Evolutionary conservation across 2,888 invertebrate genomes (phyloP).

Genomic region (Hemithea aestivaria): DNA sequence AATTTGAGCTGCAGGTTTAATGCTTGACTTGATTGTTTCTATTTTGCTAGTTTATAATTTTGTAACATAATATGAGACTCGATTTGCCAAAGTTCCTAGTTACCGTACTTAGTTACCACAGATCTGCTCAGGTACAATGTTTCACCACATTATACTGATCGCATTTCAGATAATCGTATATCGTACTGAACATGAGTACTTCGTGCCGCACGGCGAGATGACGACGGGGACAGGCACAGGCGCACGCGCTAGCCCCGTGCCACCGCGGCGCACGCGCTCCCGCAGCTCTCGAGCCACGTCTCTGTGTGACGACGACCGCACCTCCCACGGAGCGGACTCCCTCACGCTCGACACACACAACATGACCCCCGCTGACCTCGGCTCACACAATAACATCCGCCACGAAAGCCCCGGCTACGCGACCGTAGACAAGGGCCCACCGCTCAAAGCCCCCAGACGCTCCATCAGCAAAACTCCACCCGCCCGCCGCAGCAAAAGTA

Average conservation of each 20-base stretch:
- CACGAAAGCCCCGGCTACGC: constrained; percentile 84
- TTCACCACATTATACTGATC: constrained; percentile 5
- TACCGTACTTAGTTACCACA: too few relatives aligned
- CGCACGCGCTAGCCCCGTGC: constrained; percentile 70
- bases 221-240: constrained; percentile 49
- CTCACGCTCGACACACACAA: constrained; percentile 74
- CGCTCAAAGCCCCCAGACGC: constrained; percentile 78
- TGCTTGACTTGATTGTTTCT: too few relatives aligned
- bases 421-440: constrained; percentile 85
- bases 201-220: constrained; percentile 70
- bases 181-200: constrained; percentile 83
- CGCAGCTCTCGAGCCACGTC: constrained; percentile 76
- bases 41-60: too few relatives aligned
- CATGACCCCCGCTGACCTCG: constrained; percentile 46
- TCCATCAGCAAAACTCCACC: constrained; percentile 77
- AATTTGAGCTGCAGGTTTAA: too few relatives aligned
- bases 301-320: constrained; percentile 83
- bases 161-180: constrained; percentile 81
- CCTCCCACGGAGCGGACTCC: constrained; percentile 85
- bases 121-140: too few relatives aligned
- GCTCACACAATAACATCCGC: constrained; percentile 59
- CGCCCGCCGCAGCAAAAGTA: constrained; percentile 62
- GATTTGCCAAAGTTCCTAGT: too few relatives aligned
- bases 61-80: too few relatives aligned
- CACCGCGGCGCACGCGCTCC: constrained; percentile 79